A percentile compares a stretch with the other conserved stretches of the same genome.
Evolutionary conservation across 1,140 invertebrate species (phyloP).

Genomic region (Diorhabda sublineata): DNA sequence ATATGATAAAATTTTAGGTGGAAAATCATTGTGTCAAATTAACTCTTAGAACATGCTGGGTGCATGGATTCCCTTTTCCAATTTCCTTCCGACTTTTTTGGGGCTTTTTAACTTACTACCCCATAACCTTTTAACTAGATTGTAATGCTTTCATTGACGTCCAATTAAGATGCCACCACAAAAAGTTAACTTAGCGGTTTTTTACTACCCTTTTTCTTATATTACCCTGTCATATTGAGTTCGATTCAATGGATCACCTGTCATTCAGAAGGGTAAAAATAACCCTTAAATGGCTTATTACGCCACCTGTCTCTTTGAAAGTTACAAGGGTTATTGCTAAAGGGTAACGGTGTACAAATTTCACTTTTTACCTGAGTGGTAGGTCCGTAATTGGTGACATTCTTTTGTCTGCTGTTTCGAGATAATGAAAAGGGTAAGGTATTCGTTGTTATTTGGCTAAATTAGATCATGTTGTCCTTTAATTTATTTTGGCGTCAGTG

Average conservation of each 20-base stretch:
- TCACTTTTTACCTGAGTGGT: conserved; percentile 16
- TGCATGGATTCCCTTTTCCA: background rate
- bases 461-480: too few species aligned
- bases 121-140: background rate
- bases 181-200: conserved; percentile 17
- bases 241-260: conserved; percentile 27
- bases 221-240: conserved; percentile 23
- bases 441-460: too few species aligned
- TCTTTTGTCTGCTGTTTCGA: conserved; percentile 1
- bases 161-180: conserved; percentile 27
- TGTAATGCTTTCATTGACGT: conserved; percentile 8
- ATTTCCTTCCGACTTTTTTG: background rate
- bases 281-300: conserved; percentile 32
- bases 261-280: conserved; percentile 29
- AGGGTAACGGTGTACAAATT: conserved; percentile 15
- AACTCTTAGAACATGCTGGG: background rate
- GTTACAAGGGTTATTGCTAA: conserved; percentile 6
- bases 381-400: background rate
- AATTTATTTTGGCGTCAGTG: too few species aligned
- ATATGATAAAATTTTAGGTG: too few species aligned
- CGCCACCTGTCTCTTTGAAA: conserved; percentile 26
- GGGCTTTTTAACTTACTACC: background rate
- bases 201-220: conserved; percentile 30
- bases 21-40: too few species aligned
- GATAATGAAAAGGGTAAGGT: background rate